A percentile compares a stretch with the other conserved stretches of the same genome.
Conservation (phyloP, 1,140 invertebrate species). For the Tribolium castaneum region DNA sequence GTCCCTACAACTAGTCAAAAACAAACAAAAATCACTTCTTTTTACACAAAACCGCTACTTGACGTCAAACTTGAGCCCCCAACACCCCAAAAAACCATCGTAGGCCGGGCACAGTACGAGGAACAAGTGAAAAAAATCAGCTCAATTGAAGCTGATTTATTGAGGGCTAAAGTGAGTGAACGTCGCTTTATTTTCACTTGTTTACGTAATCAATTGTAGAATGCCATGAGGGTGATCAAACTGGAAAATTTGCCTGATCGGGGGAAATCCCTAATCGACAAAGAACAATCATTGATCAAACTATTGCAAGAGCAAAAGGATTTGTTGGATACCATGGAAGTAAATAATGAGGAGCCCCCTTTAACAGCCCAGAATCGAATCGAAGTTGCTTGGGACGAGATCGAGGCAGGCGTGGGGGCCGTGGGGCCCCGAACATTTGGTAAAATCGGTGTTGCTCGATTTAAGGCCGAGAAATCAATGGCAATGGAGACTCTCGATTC, state of each 20-base stretch:
- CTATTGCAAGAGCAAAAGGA: conserved; percentile 61
- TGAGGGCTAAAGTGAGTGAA: conserved; percentile 9
- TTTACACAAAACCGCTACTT: neutral
- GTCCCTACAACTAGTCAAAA: neutral
- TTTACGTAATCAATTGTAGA: conserved; percentile 55
- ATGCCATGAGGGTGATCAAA: conserved; percentile 65
- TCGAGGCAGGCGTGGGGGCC: conserved; percentile 65
- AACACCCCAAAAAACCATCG: neutral
- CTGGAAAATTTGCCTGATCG: conserved; percentile 68
- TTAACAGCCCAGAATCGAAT: conserved; percentile 53
- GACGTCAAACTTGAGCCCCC: neutral
- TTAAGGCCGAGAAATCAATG: neutral
- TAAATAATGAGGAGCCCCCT: conserved; percentile 52
- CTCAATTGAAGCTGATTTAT: conserved; percentile 3
- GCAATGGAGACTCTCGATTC: conserved; percentile 66
- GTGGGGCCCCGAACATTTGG: conserved; percentile 69
- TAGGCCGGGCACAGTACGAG: neutral
- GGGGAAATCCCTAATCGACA: conserved; percentile 64
- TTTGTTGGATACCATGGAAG: conserved; percentile 65
- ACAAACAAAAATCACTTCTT: neutral
- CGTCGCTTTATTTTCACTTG: neutral
- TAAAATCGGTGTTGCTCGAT: conserved; percentile 59
- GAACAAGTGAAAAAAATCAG: conserved; percentile 18
- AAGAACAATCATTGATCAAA: conserved; percentile 61
- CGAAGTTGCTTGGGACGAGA: conserved; percentile 65